Percentiles rank a stretch among this genome's conserved stretches.
phyloP scores from a whole-genome alignment of 2,113 vertebrate species.

The Calidris pugnax region DNA sequence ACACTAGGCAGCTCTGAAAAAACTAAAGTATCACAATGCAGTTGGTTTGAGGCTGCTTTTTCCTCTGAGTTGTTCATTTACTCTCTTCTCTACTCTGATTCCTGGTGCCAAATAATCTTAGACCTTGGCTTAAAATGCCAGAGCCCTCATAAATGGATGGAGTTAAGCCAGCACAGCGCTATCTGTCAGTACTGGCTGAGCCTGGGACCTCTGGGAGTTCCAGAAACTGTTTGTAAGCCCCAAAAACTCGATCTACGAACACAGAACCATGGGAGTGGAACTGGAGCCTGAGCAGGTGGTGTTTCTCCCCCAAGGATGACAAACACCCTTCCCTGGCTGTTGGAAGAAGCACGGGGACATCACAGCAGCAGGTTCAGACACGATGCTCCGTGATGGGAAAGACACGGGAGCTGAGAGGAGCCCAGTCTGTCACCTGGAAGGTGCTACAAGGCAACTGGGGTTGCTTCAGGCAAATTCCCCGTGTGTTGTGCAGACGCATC shows the following conservation, averaged over 20 bases:
- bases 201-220: not conserved
- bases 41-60: not conserved
- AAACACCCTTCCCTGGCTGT: not conserved
- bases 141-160: not conserved
- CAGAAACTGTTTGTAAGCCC: not conserved
- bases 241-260: rapidly evolving
- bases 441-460: not conserved
- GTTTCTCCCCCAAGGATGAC: not conserved
- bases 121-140: not conserved
- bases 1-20: not conserved
- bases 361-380: not conserved
- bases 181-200: not conserved
- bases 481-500: not conserved
- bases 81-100: not conserved
- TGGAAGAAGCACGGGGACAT: not conserved
- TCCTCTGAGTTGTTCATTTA: not conserved
- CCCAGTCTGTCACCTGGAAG: not conserved
- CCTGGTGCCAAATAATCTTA: not conserved
- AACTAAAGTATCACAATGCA: rapidly evolving
- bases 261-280: not conserved
- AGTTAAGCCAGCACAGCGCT: not conserved
- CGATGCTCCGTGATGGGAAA: not conserved
- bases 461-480: not conserved
- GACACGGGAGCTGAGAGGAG: not conserved
- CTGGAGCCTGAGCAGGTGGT: not conserved